phyloP scores from a whole-genome alignment of 1,140 invertebrate species.

The Brachionus manjavacas region DNA sequence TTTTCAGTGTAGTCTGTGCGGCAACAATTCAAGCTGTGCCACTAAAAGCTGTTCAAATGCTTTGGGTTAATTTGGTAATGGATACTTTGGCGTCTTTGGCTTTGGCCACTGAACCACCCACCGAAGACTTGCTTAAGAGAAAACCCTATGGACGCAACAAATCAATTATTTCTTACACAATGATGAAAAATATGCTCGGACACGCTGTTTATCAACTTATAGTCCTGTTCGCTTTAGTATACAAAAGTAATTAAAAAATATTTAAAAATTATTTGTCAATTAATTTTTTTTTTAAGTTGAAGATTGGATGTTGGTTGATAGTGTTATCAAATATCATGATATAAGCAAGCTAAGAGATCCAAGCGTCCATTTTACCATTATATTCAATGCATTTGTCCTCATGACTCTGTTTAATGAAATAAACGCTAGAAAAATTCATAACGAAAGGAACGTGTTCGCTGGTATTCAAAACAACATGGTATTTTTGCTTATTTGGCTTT shows the following conservation, averaged over 20 bases:
- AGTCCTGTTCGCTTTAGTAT: conserved; percentile 14
- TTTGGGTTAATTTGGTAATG: conserved; percentile 44
- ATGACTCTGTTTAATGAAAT: conserved; percentile 99
- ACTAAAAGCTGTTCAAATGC: conserved; percentile 43
- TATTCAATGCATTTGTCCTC: conserved; percentile 99
- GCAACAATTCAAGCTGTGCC: conserved; percentile 56
- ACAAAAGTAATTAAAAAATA: neutral
- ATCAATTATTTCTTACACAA: conserved; percentile 36
- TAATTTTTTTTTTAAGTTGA: conserved; percentile 58
- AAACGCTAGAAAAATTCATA: conserved; percentile 98
- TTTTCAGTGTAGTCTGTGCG: conserved; percentile 36
- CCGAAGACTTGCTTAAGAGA: conserved; percentile 37
- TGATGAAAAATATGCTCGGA: conserved; percentile 42
- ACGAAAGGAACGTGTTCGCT: conserved; percentile 90
- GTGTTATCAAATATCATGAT: conserved; percentile 62
- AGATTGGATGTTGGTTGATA: conserved; percentile 82
- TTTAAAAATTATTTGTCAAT: too few species aligned
- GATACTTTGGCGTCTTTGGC: conserved; percentile 44
- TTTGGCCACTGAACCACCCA: conserved; percentile 43
- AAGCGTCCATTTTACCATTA: conserved; percentile 93
- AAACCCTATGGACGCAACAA: conserved; percentile 43
- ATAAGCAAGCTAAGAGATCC: conserved; percentile 65
- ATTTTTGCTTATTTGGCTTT: conserved; percentile 95
- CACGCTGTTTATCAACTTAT: conserved; percentile 41
- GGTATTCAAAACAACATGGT: conserved; percentile 90